Conservation (phyloP, 2,888 invertebrate species). For the Gymnocheta viridis region DNA sequence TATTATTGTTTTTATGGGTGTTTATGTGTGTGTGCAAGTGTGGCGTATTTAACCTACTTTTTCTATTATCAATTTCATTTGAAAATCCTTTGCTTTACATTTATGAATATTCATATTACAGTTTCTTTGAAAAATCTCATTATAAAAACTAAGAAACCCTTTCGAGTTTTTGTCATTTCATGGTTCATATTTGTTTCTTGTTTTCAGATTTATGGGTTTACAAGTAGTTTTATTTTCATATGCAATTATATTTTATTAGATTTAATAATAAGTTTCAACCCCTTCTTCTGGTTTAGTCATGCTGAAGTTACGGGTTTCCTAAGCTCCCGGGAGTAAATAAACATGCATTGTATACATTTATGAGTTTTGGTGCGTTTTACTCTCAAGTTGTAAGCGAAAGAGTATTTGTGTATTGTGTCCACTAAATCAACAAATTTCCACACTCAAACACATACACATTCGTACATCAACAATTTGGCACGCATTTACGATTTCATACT, state of each 20-base stretch:
- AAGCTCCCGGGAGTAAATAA: slow-evolving; percentile 46
- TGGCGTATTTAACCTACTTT: slow-evolving; percentile 51
- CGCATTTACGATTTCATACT: slow-evolving; percentile 53
- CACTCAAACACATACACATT: slow-evolving; percentile 6
- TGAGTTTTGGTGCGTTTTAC: background rate
- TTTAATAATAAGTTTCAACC: slow-evolving; percentile 68
- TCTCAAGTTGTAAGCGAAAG: background rate
- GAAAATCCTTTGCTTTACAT: slow-evolving; percentile 14
- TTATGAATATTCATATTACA: slow-evolving; percentile 53
- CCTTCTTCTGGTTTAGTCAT: slow-evolving; percentile 28
- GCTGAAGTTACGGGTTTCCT: background rate
- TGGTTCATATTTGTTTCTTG: slow-evolving; percentile 41
- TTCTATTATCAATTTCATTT: slow-evolving; percentile 31
- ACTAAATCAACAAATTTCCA: slow-evolving; percentile 45
- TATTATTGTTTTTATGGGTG: background rate
- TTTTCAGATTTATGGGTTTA: slow-evolving; percentile 50
- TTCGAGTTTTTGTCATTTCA: background rate
- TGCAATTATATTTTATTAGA: slow-evolving; percentile 69
- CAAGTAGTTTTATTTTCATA: slow-evolving; percentile 59
- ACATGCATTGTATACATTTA: slow-evolving; percentile 9
- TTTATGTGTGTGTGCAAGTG: slow-evolving; percentile 15
- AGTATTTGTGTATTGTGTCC: slow-evolving; percentile 30
- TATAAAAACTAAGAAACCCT: slow-evolving; percentile 38
- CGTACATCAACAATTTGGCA: slow-evolving; percentile 51
- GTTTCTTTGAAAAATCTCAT: slow-evolving; percentile 48